phyloP scores from a whole-genome alignment of 2,888 invertebrate species.

The Xestoiulus laeticollis region DNA sequence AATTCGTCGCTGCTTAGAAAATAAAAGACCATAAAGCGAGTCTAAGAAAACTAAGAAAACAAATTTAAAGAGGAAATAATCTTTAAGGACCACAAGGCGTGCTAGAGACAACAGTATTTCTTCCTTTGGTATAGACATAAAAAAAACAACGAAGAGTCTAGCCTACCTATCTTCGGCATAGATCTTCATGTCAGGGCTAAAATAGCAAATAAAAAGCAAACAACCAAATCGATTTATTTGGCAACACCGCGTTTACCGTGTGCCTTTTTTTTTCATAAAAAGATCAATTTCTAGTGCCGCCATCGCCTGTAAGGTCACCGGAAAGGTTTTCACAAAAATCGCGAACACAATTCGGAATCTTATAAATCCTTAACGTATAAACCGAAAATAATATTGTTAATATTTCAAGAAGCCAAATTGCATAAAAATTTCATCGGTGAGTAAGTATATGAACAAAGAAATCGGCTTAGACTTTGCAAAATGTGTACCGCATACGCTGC shows the following conservation, averaged over 20 bases:
- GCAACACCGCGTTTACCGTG: conserved; percentile 35
- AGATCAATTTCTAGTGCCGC: not conserved
- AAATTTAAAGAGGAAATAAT: not conserved
- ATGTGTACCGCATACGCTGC: too few species aligned
- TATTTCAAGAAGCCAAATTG: too few species aligned
- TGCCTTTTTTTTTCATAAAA: not conserved
- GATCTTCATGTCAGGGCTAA: conserved; percentile 37
- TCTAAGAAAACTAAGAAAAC: not conserved
- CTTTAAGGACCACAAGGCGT: not conserved
- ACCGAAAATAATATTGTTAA: not conserved
- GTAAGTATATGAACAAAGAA: too few species aligned
- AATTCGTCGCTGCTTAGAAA: not conserved
- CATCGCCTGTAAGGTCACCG: not conserved
- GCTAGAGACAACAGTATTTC: not conserved
- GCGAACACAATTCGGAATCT: not conserved
- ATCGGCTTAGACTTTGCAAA: too few species aligned
- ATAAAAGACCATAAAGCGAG: not conserved
- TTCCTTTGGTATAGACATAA: not conserved
- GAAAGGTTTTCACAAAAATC: not conserved
- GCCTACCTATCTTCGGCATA: conserved; percentile 19
- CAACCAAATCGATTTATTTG: conserved; percentile 40
- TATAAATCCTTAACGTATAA: not conserved
- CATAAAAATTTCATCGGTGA: too few species aligned
- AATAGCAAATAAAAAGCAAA: conserved; percentile 33
- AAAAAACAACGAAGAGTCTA: not conserved